Evolutionary conservation across 2,113 vertebrate genomes (phyloP).

Genomic region (Cynopterus brachyotis): DNA sequence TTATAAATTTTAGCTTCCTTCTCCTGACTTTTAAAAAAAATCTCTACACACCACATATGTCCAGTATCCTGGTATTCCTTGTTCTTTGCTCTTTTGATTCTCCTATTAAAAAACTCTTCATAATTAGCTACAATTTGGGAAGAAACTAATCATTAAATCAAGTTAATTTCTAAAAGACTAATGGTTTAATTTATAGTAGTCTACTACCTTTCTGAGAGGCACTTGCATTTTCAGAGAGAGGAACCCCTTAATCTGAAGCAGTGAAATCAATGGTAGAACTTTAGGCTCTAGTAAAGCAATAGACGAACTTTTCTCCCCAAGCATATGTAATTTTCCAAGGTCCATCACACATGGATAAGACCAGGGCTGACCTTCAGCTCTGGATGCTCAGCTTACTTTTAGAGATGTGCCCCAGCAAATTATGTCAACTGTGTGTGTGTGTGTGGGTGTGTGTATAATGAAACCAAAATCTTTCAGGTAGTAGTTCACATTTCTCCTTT

Average conservation of each 20-base stretch:
- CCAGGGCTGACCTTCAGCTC: neutral
- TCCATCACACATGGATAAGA: neutral
- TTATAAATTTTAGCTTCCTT: neutral
- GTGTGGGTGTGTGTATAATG: neutral
- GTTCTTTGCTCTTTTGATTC: neutral
- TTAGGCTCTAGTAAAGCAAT: neutral
- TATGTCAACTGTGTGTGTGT: neutral
- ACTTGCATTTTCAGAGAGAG: neutral
- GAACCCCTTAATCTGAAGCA: neutral
- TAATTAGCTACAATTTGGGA: neutral
- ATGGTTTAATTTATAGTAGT: neutral
- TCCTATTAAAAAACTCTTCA: neutral
- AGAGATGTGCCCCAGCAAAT: neutral
- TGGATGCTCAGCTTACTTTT: neutral
- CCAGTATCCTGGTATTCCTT: neutral
- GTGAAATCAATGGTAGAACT: neutral
- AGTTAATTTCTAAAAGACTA: neutral
- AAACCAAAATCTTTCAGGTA: neutral
- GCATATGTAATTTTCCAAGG: neutral
- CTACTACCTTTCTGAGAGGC: neutral
- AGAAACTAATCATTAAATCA: neutral
- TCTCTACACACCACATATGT: neutral
- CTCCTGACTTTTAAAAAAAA: neutral
- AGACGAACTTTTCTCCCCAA: neutral
- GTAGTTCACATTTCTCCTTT: neutral